Percentiles rank a stretch among this genome's conserved stretches.
phyloP scores from a whole-genome alignment of 2,888 invertebrate species.

The Lordiphosa andalusiaca region DNA sequence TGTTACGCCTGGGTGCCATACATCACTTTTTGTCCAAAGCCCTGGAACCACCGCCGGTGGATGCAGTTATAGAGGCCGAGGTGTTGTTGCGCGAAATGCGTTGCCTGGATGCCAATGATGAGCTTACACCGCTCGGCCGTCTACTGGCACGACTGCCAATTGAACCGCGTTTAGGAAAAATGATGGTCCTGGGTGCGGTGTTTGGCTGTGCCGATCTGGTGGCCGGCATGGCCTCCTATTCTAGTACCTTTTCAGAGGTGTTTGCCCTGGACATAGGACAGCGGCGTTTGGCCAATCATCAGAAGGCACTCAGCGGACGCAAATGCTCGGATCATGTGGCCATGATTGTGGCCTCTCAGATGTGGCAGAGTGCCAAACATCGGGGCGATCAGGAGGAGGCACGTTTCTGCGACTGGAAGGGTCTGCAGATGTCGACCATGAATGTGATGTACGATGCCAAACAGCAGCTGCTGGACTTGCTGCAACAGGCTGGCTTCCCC shows the following conservation, averaged over 20 bases:
- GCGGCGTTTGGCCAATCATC: conserved; percentile 89
- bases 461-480: conserved; percentile 85
- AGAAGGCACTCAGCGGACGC: conserved; percentile 92
- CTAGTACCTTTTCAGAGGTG: conserved; percentile 96
- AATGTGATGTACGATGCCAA: conserved; percentile 96
- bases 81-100: conserved; percentile 91
- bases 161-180: conserved; percentile 97
- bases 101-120: conserved; percentile 92
- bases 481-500: conserved; percentile 91
- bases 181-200: conserved; percentile 96
- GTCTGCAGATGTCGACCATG: conserved; percentile 92
- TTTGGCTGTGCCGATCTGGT: conserved; percentile 95
- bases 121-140: conserved; percentile 94
- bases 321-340: conserved; percentile 97
- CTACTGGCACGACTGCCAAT: conserved; percentile 97
- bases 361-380: conserved; percentile 86
- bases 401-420: conserved; percentile 94
- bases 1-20: conserved; percentile 93
- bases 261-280: conserved; percentile 90
- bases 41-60: conserved; percentile 97
- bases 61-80: conserved; percentile 99
- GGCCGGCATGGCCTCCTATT: conserved; percentile 96
- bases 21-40: conserved; percentile 97
- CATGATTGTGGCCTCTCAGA: conserved; percentile 94
- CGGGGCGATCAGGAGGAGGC: conserved; percentile 89